Conservation (phyloP, 2,888 invertebrate genomes). For the Nineta flava region DNA sequence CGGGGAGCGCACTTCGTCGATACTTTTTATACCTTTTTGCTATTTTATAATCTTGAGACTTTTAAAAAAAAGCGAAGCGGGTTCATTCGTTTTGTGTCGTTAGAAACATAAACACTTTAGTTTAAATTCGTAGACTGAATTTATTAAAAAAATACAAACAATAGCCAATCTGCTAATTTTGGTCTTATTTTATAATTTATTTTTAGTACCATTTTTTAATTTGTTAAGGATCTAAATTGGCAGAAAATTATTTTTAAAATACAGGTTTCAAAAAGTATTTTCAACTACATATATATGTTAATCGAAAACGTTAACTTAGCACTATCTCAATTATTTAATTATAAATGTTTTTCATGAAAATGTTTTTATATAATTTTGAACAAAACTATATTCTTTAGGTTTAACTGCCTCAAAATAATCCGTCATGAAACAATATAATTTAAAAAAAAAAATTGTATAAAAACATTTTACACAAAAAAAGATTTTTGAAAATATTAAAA, state of each 20-base stretch:
- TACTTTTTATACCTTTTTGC: conserved; percentile 8
- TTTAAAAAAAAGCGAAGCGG: conserved; percentile 3
- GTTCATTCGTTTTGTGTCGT: neutral
- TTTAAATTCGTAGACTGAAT: neutral
- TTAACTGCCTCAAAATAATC: too few relatives aligned
- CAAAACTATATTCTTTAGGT: too few relatives aligned
- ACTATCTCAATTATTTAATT: too few relatives aligned
- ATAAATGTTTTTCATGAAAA: too few relatives aligned
- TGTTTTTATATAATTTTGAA: too few relatives aligned
- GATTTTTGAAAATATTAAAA: too few relatives aligned
- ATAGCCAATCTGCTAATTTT: neutral
- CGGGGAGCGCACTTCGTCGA: conserved; percentile 8
- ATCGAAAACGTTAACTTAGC: too few relatives aligned
- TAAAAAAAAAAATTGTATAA: too few relatives aligned
- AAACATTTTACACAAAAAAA: too few relatives aligned
- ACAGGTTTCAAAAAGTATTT: too few relatives aligned
- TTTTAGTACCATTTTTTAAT: neutral
- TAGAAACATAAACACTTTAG: neutral
- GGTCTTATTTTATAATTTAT: neutral
- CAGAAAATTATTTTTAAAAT: neutral
- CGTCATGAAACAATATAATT: too few relatives aligned
- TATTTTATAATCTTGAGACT: conserved; percentile 6
- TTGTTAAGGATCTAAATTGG: neutral
- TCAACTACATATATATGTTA: too few relatives aligned
- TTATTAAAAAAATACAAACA: neutral